Percentiles rank a stretch among this genome's conserved stretches.
Conservation (phyloP, 2,888 invertebrate genomes). For the Margaritifera margaritifera region DNA sequence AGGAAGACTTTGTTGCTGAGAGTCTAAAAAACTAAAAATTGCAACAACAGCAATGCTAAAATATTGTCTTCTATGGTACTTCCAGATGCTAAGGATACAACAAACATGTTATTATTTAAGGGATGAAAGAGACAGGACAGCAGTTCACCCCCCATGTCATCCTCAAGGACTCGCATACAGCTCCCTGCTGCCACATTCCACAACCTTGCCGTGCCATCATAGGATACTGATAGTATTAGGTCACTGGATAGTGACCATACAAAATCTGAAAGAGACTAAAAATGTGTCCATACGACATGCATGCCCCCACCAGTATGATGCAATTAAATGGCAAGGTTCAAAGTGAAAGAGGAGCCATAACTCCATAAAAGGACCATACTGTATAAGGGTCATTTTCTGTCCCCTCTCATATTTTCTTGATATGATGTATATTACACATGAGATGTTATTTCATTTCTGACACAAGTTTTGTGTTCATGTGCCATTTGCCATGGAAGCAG, state of each 20-base stretch:
- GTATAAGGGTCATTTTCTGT: too few relatives aligned
- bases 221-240: conserved; percentile 84
- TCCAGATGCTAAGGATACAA: conserved; percentile 79
- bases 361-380: too few relatives aligned
- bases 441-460: too few relatives aligned
- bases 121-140: conserved; percentile 84
- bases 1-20: neutral
- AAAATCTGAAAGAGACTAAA: conserved; percentile 76
- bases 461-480: too few relatives aligned
- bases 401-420: too few relatives aligned
- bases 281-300: too few relatives aligned
- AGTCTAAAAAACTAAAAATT: neutral
- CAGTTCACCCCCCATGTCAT: conserved; percentile 65
- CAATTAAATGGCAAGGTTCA: too few relatives aligned
- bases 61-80: too few relatives aligned
- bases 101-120: conserved; percentile 88
- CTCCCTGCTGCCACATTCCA: conserved; percentile 78
- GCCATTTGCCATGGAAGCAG: too few relatives aligned
- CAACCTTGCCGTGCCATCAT: conserved; percentile 83
- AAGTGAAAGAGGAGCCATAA: too few relatives aligned
- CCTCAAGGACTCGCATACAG: conserved; percentile 68
- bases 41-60: neutral
- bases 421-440: too few relatives aligned
- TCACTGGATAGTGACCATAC: conserved; percentile 92
- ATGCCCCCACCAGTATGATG: too few relatives aligned